phyloP scores from a whole-genome alignment of 2,797 vertebrate genomes.

The Smutsia gigantea region DNA sequence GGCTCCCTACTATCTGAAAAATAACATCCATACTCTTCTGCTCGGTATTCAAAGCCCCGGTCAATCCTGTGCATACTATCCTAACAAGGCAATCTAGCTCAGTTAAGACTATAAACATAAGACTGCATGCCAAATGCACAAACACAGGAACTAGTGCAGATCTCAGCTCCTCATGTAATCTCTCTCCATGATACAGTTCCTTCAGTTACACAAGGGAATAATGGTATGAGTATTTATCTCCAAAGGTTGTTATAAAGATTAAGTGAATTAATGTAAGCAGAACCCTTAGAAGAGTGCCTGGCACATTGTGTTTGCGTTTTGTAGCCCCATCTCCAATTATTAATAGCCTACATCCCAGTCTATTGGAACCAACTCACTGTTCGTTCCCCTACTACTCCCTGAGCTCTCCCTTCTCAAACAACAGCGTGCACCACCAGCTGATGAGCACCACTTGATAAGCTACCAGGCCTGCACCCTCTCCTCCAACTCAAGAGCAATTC shows the following conservation, averaged over 20 bases:
- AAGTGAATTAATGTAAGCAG: background rate
- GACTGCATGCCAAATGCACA: background rate
- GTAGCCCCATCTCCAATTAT: background rate
- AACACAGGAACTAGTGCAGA: background rate
- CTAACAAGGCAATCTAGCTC: background rate
- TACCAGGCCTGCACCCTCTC: background rate
- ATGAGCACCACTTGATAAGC: background rate
- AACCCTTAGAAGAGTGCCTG: background rate
- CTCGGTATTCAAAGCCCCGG: background rate
- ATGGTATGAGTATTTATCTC: background rate
- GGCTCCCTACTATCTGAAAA: background rate
- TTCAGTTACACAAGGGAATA: background rate
- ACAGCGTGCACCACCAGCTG: background rate
- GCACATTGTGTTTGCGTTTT: background rate
- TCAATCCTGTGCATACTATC: background rate
- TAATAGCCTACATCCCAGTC: background rate
- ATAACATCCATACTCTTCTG: background rate
- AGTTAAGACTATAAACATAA: background rate
- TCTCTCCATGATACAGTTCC: background rate
- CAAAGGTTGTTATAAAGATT: background rate
- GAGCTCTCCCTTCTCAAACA: background rate
- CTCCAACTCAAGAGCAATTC: slow-evolving; percentile 8
- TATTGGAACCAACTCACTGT: background rate
- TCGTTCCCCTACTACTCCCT: background rate
- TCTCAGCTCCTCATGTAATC: background rate